Conservation (phyloP, 2,888 invertebrate species). For the Melieria omissa region DNA sequence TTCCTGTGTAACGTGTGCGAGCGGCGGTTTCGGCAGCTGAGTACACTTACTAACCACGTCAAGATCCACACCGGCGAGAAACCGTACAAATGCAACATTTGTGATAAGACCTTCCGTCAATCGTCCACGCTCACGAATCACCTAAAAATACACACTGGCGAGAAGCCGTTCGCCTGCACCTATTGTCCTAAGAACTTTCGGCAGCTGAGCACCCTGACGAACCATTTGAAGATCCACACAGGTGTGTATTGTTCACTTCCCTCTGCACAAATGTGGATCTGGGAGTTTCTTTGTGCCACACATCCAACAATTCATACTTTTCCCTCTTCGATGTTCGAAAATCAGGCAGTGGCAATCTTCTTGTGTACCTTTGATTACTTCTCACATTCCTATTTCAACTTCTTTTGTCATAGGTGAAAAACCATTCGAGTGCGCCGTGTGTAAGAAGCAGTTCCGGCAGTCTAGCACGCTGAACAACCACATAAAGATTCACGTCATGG, state of each 20-base stretch:
- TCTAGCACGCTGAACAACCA: conserved; percentile 67
- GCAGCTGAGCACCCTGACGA: conserved; percentile 66
- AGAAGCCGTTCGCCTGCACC: conserved; percentile 66
- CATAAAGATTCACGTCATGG: conserved; percentile 67
- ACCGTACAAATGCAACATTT: conserved; percentile 67
- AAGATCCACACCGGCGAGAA: conserved; percentile 67
- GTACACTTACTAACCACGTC: conserved; percentile 67
- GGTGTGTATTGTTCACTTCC: conserved; percentile 46
- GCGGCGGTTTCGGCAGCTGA: conserved; percentile 66
- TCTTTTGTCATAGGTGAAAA: conserved; percentile 61
- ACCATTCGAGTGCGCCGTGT: conserved; percentile 67
- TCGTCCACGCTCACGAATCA: conserved; percentile 67
- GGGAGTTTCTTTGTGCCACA: neutral
- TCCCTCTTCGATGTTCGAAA: neutral
- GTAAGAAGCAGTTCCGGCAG: conserved; percentile 68
- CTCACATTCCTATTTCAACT: neutral
- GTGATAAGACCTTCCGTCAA: conserved; percentile 67
- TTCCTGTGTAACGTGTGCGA: conserved; percentile 67
- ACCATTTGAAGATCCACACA: conserved; percentile 67
- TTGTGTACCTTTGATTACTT: too few species aligned
- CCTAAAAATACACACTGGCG: conserved; percentile 67
- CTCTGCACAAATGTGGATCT: neutral
- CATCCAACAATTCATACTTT: too few species aligned
- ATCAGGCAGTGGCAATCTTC: neutral
- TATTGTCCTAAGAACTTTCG: conserved; percentile 67